phyloP scores from a whole-genome alignment of 1,140 invertebrate species.

The Drosophila carrolli region DNA sequence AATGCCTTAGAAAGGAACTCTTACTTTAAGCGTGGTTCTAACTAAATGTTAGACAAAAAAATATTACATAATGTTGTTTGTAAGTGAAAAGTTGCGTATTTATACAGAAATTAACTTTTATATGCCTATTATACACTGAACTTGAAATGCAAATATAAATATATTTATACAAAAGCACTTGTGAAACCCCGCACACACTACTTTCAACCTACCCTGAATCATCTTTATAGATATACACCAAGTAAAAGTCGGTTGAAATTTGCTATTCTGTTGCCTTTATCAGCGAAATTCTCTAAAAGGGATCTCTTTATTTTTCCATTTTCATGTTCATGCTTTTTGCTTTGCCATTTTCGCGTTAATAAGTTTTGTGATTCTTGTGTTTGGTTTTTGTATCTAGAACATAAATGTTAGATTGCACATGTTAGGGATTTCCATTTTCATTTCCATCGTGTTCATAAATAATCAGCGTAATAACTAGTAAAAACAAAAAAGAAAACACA shows the following conservation, averaged over 20 bases:
- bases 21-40: slow-evolving; percentile 55
- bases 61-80: slow-evolving; percentile 62
- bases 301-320: slow-evolving; percentile 75
- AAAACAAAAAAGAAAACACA: slow-evolving; percentile 62
- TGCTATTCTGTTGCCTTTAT: slow-evolving; percentile 80
- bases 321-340: slow-evolving; percentile 53
- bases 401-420: slow-evolving; percentile 79
- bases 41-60: slow-evolving; percentile 54
- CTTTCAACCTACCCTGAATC: background rate
- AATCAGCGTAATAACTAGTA: slow-evolving; percentile 69
- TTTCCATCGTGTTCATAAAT: slow-evolving; percentile 57
- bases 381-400: slow-evolving; percentile 61
- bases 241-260: slow-evolving; percentile 28
- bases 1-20: slow-evolving; percentile 64
- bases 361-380: slow-evolving; percentile 71
- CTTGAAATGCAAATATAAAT: slow-evolving; percentile 54
- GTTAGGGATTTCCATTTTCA: slow-evolving; percentile 53
- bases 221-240: background rate
- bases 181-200: background rate
- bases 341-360: slow-evolving; percentile 62
- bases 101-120: slow-evolving; percentile 75
- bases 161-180: slow-evolving; percentile 57
- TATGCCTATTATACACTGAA: slow-evolving; percentile 65
- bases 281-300: slow-evolving; percentile 83
- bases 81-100: slow-evolving; percentile 77